Conservation (phyloP, 2,888 invertebrate genomes). For the Aphodius granarius region DNA sequence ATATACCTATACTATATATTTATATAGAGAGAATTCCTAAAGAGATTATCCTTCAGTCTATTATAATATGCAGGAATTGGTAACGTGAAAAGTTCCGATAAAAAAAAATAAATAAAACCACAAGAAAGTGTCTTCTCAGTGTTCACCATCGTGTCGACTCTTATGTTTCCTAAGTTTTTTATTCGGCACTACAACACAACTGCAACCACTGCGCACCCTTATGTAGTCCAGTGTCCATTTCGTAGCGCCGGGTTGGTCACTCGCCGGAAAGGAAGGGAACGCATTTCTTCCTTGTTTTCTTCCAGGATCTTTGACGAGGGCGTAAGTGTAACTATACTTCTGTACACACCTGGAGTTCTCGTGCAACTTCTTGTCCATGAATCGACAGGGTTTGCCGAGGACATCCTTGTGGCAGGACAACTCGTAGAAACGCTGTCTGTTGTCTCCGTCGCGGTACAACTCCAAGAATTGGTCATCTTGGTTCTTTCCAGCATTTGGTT, state of each 20-base stretch:
- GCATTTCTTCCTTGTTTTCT: slow-evolving; percentile 44
- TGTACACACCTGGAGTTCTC: slow-evolving; percentile 76
- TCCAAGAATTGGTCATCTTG: slow-evolving; percentile 72
- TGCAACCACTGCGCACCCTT: slow-evolving; percentile 79
- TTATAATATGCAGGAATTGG: neutral
- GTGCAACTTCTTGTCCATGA: slow-evolving; percentile 66
- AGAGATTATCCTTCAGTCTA: neutral
- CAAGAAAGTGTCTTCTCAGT: slow-evolving; percentile 12
- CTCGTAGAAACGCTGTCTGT: slow-evolving; percentile 75
- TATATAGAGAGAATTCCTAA: neutral
- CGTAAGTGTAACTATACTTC: slow-evolving; percentile 82
- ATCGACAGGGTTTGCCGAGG: slow-evolving; percentile 72
- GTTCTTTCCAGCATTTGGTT: slow-evolving; percentile 76
- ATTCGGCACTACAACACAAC: slow-evolving; percentile 72
- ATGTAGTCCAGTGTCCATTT: slow-evolving; percentile 84
- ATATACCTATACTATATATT: neutral
- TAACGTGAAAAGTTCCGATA: neutral
- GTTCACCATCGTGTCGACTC: slow-evolving; percentile 29
- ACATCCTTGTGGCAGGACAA: slow-evolving; percentile 74
- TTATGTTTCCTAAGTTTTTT: slow-evolving; percentile 42
- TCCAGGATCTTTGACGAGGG: slow-evolving; percentile 69
- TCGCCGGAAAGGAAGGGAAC: slow-evolving; percentile 57
- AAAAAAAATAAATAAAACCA: neutral
- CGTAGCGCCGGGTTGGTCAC: slow-evolving; percentile 47
- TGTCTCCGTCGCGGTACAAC: slow-evolving; percentile 72